Base-by-base conservation (phyloP, 2,113 vertebrate species). In the Ageneiosus marmoratus region DNA sequence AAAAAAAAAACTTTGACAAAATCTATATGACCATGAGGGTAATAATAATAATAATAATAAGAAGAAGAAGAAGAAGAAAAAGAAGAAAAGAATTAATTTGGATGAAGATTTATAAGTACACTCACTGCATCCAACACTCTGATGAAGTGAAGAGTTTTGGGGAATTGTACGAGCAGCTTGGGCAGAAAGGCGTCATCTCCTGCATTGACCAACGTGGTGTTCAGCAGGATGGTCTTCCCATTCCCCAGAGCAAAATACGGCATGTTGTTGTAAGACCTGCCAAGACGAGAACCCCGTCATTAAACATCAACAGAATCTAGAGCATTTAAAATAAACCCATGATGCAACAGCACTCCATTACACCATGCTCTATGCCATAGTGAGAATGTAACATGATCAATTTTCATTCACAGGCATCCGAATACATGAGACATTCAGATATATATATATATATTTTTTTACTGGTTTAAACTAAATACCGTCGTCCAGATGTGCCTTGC, bases 151-250 rank as follows among this genome's bases (percentile, higher is more conserved):
- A 99, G 92, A 78, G 94, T 94, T 76, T 88, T 89, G 27, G 97
- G 97, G 53, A 99, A 94, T 0, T 79, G 88, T 82, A 98, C 84
- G 11, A 89, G 93, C 63, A 99, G 91, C 34, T 91, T 88, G 0
- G 97, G 95, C 78, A 96, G 94, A 81, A 97, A 98, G 0, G 97
- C 96, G 27, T 98, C 96, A 15, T 99, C 97, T 79, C 98, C 98
- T 15, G 87, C 90, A 83, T 98, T 98, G 85, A 90, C 86, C 44
- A 99, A 79, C 0, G 91, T 93, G 51, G 96, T 29, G 10, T 96
- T 97, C 86, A 99, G 78, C 89, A 92, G 86, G 74, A 98, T 84
- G 1, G 91, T 96, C 90, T 96, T 95, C 81, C 89, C 91, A 8
- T 93, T 94, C 83, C 97, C 97, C 88, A 97, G 91, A n/a, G 94